Conservation (phyloP, 2,113 vertebrate species). For the Elephas maximus region DNA sequence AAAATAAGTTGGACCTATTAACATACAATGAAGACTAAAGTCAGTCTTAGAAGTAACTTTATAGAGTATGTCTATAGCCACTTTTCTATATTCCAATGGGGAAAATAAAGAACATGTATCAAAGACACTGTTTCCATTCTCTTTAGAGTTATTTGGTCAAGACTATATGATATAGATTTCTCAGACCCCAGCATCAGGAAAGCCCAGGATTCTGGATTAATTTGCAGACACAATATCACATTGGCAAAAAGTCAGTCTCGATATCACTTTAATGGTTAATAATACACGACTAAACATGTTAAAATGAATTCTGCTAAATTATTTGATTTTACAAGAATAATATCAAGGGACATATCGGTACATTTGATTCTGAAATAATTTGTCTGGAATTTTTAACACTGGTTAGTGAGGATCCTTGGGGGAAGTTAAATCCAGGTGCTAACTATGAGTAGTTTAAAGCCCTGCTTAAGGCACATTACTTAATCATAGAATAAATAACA, state of each 20-base stretch:
- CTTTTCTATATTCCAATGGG: not conserved
- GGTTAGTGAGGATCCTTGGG: not conserved
- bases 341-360: not conserved
- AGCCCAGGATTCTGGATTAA: not conserved
- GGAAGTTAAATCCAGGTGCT: not conserved
- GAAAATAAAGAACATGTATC: not conserved
- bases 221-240: not conserved
- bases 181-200: not conserved
- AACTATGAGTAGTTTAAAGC: not conserved
- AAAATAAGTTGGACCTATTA: not conserved
- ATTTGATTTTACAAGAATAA: not conserved
- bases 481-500: not conserved
- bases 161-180: not conserved
- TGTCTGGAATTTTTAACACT: constrained; percentile 26
- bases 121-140: constrained; percentile 33
- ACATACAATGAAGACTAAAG: constrained; percentile 1
- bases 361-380: not conserved
- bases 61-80: not conserved
- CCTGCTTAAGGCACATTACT: not conserved
- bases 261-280: not conserved
- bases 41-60: not conserved
- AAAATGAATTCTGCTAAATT: not conserved
- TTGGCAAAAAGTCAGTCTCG: not conserved
- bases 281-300: not conserved
- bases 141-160: not conserved